Percentiles rank a stretch among this genome's conserved stretches.
Evolutionary conservation across 2,797 vertebrate genomes (phyloP).

Genomic region (Tapera naevia): DNA sequence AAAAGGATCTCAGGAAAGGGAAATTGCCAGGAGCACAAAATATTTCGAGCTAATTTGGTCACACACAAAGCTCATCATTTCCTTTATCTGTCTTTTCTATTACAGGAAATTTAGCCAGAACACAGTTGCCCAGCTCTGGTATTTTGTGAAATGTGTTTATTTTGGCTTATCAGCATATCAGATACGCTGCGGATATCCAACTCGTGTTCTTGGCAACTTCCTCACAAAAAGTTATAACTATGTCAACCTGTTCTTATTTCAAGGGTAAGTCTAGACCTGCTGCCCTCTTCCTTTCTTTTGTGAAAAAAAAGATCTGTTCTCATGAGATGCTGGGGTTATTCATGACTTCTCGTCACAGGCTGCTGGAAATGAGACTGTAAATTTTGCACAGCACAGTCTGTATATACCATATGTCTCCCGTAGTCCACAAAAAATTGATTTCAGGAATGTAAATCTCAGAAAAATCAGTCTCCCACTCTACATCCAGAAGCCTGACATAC

Average conservation of each 20-base stretch:
- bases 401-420: background rate
- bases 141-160: conserved; percentile 99
- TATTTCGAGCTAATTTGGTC: background rate
- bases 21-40: background rate
- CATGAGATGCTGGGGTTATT: background rate
- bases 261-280: conserved; percentile 86
- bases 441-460: background rate
- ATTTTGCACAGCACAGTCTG: background rate
- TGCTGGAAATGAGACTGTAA: background rate
- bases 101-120: conserved; percentile 95
- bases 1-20: background rate
- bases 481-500: background rate
- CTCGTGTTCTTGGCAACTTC: conserved; percentile 97
- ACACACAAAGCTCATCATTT: background rate
- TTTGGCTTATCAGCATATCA: conserved; percentile 99
- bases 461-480: background rate
- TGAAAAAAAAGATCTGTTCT: background rate
- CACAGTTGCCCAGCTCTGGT: conserved; percentile 96
- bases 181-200: conserved; percentile 98
- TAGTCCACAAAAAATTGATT: background rate
- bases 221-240: conserved; percentile 99
- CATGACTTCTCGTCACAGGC: background rate
- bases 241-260: conserved; percentile 97
- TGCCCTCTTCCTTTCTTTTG: background rate
- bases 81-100: conserved; percentile 43